These are phyloP conservation scores for Vombatus ursinus DNA, from an alignment of 2,113 vertebrate species.

Conservation along the genomic window DNA sequence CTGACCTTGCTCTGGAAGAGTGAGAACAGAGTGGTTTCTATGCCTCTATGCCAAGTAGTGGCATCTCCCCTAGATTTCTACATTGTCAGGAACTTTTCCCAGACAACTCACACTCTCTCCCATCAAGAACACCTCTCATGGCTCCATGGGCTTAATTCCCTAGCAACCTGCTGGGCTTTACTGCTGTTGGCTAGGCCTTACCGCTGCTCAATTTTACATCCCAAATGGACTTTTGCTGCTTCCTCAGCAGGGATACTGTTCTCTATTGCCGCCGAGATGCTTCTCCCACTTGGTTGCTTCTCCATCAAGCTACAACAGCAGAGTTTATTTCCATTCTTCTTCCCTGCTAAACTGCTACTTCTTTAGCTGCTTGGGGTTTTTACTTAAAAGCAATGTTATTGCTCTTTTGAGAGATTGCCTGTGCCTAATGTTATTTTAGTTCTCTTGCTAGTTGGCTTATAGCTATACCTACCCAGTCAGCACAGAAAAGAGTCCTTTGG, in stretches of 20 bases:
- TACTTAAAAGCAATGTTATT: background rate
- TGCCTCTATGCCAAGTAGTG: no score
- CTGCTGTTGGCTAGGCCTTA: background rate
- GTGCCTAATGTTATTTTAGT: background rate
- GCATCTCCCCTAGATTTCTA: no score
- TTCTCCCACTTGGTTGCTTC: background rate
- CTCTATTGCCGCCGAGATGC: background rate
- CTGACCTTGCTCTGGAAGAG: no score
- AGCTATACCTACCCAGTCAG: background rate
- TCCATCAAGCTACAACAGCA: background rate
- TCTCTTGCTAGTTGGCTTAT: background rate
- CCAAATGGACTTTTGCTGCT: background rate
- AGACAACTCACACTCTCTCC: no score
- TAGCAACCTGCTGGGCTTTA: background rate
- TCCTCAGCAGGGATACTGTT: background rate
- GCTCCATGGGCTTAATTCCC: background rate
- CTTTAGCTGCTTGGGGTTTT: background rate
- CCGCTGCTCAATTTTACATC: background rate
- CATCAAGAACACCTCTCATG: no score
- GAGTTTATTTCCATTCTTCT: background rate
- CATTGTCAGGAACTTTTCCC: no score
- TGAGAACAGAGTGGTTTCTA: no score
- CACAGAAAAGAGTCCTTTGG: background rate
- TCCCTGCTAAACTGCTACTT: background rate
- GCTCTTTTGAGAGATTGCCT: background rate